phyloP scores from a whole-genome alignment of 2,797 vertebrate genomes.

The Gambelia wislizenii region DNA sequence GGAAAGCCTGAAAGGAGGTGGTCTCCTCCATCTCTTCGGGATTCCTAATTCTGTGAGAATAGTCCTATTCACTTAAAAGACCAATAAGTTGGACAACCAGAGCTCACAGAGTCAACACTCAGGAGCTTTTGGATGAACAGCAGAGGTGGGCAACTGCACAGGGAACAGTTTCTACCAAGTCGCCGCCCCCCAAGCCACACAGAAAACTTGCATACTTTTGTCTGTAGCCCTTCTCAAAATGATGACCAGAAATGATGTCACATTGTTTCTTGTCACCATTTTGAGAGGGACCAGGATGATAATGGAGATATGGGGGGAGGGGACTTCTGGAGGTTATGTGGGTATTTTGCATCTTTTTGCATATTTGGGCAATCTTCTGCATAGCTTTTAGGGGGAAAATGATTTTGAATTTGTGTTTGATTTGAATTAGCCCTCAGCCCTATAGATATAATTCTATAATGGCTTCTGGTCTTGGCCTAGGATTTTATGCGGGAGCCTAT shows the following conservation, averaged over 20 bases:
- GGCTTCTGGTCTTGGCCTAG: not conserved
- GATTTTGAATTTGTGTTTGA: not conserved
- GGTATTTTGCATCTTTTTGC: not conserved
- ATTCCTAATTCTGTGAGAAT: not conserved
- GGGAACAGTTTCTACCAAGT: no score
- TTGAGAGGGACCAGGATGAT: not conserved
- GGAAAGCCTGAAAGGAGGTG: not conserved
- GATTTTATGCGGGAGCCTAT: not conserved
- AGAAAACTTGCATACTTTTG: not conserved
- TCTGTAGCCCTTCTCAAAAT: not conserved
- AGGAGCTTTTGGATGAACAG: not conserved
- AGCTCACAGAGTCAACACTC: not conserved
- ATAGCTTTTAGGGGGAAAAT: not conserved
- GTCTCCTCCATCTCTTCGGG: not conserved
- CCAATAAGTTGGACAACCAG: not conserved
- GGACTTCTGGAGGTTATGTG: no score
- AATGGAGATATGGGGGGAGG: not conserved
- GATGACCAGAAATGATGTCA: not conserved
- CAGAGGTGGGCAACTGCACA: not conserved
- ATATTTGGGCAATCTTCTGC: not conserved
- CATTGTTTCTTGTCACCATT: not conserved
- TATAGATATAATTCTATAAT: not conserved
- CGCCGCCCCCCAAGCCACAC: not conserved
- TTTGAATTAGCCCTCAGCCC: not conserved
- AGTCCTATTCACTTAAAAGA: not conserved